Evolutionary conservation across 2,797 vertebrate species (phyloP).

Genomic region (Acomys russatus): DNA sequence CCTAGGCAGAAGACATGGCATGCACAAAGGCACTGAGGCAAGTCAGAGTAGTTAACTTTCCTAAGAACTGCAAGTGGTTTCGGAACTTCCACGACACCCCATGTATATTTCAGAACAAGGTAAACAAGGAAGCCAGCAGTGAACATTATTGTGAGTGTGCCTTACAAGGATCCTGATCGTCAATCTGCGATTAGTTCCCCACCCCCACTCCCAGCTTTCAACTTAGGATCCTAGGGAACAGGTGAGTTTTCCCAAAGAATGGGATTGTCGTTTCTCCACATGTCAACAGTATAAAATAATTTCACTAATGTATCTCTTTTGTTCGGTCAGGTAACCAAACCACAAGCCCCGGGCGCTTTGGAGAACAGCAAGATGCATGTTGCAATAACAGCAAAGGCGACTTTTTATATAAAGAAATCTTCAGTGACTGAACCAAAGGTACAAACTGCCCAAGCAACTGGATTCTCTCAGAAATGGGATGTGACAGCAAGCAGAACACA

Average conservation of each 20-base stretch:
- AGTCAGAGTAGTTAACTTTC: neutral
- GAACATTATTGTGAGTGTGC: neutral
- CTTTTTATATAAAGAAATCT: conserved; percentile 42
- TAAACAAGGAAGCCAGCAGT: neutral
- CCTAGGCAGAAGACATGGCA: neutral
- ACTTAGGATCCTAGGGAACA: neutral
- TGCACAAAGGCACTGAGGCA: neutral
- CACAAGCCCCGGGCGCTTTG: conserved; percentile 34
- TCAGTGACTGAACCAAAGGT: neutral
- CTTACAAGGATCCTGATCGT: neutral
- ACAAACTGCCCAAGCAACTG: neutral
- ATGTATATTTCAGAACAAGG: neutral
- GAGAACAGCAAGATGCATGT: conserved; percentile 22
- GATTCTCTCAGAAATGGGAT: conserved; percentile 15
- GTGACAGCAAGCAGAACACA: neutral
- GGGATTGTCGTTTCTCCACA: conserved; percentile 34
- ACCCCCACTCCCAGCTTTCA: neutral
- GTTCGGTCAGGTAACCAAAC: conserved; percentile 17
- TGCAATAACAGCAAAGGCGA: conserved; percentile 6
- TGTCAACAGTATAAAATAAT: neutral
- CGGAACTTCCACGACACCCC: neutral
- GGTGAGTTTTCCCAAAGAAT: conserved; percentile 13
- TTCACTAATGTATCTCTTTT: conserved; percentile 64
- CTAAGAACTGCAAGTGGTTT: neutral
- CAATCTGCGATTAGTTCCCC: neutral